phyloP scores from a whole-genome alignment of 2,888 invertebrate genomes.

The Ennomos erosarius region DNA sequence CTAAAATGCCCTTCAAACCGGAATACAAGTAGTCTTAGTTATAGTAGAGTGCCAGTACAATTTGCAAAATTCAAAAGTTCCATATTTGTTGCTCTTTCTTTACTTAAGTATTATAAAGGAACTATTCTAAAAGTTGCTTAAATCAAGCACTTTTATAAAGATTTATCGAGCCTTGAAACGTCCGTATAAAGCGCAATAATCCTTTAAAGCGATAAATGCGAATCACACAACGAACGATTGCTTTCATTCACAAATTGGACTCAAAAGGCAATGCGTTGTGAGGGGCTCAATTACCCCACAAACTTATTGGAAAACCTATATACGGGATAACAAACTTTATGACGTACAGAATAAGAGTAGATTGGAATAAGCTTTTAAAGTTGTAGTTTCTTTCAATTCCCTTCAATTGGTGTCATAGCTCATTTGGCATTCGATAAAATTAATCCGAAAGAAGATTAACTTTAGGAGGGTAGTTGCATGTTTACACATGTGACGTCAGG shows the following conservation, averaged over 20 bases:
- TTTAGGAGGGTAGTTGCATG: slow-evolving; percentile 58
- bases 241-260: slow-evolving; percentile 81
- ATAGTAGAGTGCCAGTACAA: too few relatives aligned
- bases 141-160: slow-evolving; percentile 34
- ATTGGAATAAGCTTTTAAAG: slow-evolving; percentile 38
- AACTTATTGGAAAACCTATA: slow-evolving; percentile 32
- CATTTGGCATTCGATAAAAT: slow-evolving; percentile 83
- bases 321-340: slow-evolving; percentile 52
- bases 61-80: too few relatives aligned
- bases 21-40: too few relatives aligned
- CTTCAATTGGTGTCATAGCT: slow-evolving; percentile 75
- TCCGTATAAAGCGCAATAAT: slow-evolving; percentile 37
- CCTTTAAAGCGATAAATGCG: slow-evolving; percentile 62
- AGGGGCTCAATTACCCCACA: slow-evolving; percentile 55
- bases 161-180: slow-evolving; percentile 39
- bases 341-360: slow-evolving; percentile 37
- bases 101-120: neutral
- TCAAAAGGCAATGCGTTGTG: slow-evolving; percentile 72
- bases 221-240: slow-evolving; percentile 45
- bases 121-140: slow-evolving; percentile 12
- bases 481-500: slow-evolving; percentile 66
- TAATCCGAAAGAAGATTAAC: slow-evolving; percentile 76
- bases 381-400: slow-evolving; percentile 59
- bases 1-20: too few relatives aligned
- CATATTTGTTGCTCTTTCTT: neutral